Percentiles rank a stretch among this genome's conserved stretches.
Evolutionary conservation across 2,113 vertebrate genomes (phyloP).

Genomic region (Spea bombifrons): DNA sequence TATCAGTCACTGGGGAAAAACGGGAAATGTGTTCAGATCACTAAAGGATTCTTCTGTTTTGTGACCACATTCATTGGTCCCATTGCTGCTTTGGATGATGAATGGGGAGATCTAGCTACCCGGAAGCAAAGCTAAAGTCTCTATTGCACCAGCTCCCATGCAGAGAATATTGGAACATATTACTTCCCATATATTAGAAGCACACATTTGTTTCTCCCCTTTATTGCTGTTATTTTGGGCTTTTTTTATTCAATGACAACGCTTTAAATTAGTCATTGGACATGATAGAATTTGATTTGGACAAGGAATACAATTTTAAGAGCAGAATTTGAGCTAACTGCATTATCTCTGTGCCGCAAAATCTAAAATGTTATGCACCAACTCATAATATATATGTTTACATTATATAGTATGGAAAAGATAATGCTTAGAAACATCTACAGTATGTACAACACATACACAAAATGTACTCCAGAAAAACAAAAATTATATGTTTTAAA

Average conservation of each 20-base stretch:
- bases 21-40: conserved; percentile 12
- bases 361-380: too few species aligned
- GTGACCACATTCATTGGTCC: not conserved
- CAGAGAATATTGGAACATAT: not conserved
- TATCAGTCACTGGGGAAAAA: conserved; percentile 9
- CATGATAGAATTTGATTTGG: not conserved
- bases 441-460: too few species aligned
- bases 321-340: too few species aligned
- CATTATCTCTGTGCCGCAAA: too few species aligned
- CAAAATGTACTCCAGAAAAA: too few species aligned
- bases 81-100: conserved; percentile 19
- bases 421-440: too few species aligned
- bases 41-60: conserved; percentile 13
- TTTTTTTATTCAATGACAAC: not conserved
- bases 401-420: too few species aligned
- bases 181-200: conserved; percentile 11
- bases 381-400: too few species aligned
- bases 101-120: conserved; percentile 5
- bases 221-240: conserved; percentile 1
- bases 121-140: conserved; percentile 2
- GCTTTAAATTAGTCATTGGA: not conserved
- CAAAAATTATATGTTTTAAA: too few species aligned
- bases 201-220: not conserved
- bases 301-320: not conserved
- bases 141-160: not conserved